Conservation (phyloP, 2,797 vertebrate species). For the Melanotaenia nigrans region DNA sequence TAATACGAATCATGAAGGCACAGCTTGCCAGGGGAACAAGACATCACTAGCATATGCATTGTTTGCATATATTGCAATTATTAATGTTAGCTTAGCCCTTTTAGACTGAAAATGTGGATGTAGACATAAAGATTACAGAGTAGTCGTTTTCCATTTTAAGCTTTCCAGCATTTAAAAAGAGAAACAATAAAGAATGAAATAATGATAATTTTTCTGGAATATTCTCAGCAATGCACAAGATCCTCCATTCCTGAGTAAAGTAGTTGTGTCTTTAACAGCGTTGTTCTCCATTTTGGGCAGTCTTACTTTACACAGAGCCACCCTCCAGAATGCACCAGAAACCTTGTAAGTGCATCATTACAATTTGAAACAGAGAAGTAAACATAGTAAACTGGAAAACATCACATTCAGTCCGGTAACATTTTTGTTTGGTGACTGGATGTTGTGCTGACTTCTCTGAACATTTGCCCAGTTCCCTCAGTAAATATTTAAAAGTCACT, state of each 20-base stretch:
- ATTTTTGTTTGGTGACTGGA: conserved; percentile 25
- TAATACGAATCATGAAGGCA: not conserved
- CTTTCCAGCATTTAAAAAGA: not conserved
- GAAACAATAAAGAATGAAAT: not conserved
- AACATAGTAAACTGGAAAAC: conserved; percentile 17
- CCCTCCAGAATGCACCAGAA: not conserved
- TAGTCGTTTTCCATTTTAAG: conserved; percentile 13
- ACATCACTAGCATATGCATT: not conserved
- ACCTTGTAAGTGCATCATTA: not conserved
- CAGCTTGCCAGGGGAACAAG: not conserved
- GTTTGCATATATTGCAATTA: not conserved
- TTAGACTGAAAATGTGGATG: not conserved
- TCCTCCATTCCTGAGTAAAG: conserved; percentile 10
- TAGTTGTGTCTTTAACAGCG: conserved; percentile 6
- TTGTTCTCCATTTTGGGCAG: not conserved
- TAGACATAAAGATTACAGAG: not conserved
- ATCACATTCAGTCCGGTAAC: conserved; percentile 19
- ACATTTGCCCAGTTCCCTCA: conserved; percentile 33
- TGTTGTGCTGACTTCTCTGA: conserved; percentile 40
- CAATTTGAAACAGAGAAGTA: conserved; percentile 6
- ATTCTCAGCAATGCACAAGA: conserved; percentile 10
- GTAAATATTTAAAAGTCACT: conserved; percentile 74
- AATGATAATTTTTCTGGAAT: conserved; percentile 8
- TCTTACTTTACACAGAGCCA: not conserved
- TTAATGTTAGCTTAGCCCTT: not conserved